Conservation (phyloP, 1,140 invertebrate genomes). For the Drosophila ananassae region DNA sequence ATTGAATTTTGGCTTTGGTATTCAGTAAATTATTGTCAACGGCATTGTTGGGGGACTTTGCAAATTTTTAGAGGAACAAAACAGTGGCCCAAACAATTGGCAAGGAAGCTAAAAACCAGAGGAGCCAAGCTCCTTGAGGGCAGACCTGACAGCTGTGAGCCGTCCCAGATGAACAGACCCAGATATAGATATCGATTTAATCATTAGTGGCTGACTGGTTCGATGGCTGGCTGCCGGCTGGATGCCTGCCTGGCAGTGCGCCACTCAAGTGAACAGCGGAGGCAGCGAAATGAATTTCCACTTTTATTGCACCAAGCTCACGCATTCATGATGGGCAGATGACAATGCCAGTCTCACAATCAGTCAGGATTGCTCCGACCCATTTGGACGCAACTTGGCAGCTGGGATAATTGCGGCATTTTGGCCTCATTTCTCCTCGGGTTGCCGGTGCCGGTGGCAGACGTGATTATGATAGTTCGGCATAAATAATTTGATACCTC, state of each 20-base stretch:
- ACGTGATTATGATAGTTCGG: conserved; percentile 54
- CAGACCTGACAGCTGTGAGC: conserved; percentile 54
- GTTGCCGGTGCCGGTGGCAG: conserved; percentile 2
- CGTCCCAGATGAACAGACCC: conserved; percentile 35
- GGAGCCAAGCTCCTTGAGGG: conserved; percentile 27
- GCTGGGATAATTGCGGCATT: conserved; percentile 36
- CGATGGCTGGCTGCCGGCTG: neutral
- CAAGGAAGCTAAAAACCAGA: conserved; percentile 7
- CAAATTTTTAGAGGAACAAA: neutral
- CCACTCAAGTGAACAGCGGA: conserved; percentile 51
- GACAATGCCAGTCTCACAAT: conserved; percentile 29
- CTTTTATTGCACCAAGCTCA: conserved; percentile 64
- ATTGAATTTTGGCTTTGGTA: conserved; percentile 11
- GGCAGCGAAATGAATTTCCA: conserved; percentile 71
- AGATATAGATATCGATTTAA: conserved; percentile 78
- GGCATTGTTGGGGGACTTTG: neutral
- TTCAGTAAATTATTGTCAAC: neutral
- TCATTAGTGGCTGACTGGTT: conserved; percentile 58
- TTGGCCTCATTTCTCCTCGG: neutral
- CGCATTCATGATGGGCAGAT: conserved; percentile 24
- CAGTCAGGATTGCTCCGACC: conserved; percentile 14
- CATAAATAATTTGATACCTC: conserved; percentile 50
- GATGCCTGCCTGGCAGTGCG: conserved; percentile 22
- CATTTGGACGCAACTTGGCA: conserved; percentile 25
- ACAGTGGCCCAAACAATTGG: conserved; percentile 33